Conservation (phyloP, 2,888 invertebrate species). For the Acanthosepion esculentum region DNA sequence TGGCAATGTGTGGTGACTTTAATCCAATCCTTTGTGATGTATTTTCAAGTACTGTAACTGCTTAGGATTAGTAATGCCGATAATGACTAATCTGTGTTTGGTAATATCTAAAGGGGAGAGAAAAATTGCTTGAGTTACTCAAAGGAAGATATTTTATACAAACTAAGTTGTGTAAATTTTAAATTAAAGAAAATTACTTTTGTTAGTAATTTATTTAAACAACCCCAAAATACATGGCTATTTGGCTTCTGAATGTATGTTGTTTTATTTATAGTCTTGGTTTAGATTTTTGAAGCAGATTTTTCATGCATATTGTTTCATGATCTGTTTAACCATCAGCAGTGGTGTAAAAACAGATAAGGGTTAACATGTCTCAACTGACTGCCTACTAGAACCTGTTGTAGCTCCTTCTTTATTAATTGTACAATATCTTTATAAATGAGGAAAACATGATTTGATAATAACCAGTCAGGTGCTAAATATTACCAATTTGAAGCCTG, state of each 20-base stretch:
- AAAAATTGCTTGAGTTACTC: too few relatives aligned
- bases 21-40: not conserved
- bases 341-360: not conserved
- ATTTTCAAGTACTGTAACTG: not conserved
- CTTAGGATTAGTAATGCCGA: not conserved
- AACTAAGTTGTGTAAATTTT: too few relatives aligned
- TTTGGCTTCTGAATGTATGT: not conserved
- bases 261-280: not conserved
- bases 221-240: not conserved
- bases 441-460: not conserved
- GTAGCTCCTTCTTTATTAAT: not conserved
- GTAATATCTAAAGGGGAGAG: too few relatives aligned
- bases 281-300: not conserved
- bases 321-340: not conserved
- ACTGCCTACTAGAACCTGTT: not conserved
- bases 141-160: too few relatives aligned
- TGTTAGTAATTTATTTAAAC: not conserved
- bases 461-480: conserved; percentile 3
- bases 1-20: not conserved
- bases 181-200: too few relatives aligned
- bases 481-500: conserved; percentile 15
- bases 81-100: too few relatives aligned
- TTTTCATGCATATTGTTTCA: not conserved
- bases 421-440: not conserved
- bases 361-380: not conserved